phyloP scores from a whole-genome alignment of 2,888 invertebrate species.

The Hybos culiciformis region DNA sequence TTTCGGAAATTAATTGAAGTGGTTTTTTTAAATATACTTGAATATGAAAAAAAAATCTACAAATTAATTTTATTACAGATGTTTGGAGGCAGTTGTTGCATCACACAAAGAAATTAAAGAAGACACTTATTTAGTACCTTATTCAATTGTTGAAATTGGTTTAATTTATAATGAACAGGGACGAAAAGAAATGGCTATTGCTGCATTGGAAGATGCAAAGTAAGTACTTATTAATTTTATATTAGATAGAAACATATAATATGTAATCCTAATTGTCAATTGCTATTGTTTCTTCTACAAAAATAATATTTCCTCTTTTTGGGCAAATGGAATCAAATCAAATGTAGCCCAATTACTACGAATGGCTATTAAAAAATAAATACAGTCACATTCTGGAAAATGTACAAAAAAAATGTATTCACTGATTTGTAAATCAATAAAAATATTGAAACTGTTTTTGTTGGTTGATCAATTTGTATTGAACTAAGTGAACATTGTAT shows the following conservation, averaged over 20 bases:
- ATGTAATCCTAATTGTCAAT: neutral
- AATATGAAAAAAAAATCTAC: too few species aligned
- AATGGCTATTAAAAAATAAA: too few species aligned
- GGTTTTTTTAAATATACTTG: too few species aligned
- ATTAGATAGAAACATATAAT: slow-evolving; percentile 5
- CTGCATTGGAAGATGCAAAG: slow-evolving; percentile 71
- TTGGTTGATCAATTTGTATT: neutral
- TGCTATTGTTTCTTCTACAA: neutral
- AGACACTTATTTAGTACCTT: slow-evolving; percentile 74
- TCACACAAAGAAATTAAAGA: slow-evolving; percentile 61
- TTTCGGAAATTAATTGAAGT: too few species aligned
- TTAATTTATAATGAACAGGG: slow-evolving; percentile 60
- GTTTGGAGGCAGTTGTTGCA: slow-evolving; percentile 29
- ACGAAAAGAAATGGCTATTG: slow-evolving; percentile 50
- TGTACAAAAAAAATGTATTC: too few species aligned
- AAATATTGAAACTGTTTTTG: too few species aligned
- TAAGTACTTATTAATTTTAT: slow-evolving; percentile 33
- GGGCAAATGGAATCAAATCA: too few species aligned
- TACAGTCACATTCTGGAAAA: too few species aligned
- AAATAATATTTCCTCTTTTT: slow-evolving; percentile 22
- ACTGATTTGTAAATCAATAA: too few species aligned
- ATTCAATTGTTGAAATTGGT: slow-evolving; percentile 73
- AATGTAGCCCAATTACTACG: too few species aligned
- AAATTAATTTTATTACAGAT: slow-evolving; percentile 16
- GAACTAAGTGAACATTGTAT: neutral